A percentile compares a stretch with the other conserved stretches of the same genome.
phyloP scores from a whole-genome alignment of 2,888 invertebrate species.

The Marasmarcha lunaedactyla region DNA sequence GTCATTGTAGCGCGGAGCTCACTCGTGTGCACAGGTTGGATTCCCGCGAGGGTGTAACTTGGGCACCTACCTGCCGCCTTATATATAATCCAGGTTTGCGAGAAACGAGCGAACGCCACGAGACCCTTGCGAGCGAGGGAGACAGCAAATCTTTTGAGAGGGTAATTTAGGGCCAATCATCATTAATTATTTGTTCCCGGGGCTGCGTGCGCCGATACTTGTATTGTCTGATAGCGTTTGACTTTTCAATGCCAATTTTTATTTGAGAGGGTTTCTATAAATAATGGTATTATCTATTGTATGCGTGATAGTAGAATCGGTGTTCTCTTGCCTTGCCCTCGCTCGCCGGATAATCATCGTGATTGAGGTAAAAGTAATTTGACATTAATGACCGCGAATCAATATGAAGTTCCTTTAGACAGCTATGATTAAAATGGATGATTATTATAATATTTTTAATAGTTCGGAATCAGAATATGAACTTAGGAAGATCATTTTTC shows the following conservation, averaged over 20 bases:
- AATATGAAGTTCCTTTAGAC: too few species aligned
- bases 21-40: slow-evolving; percentile 40
- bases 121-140: slow-evolving; percentile 26
- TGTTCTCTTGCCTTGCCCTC: neutral
- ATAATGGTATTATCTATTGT: neutral
- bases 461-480: too few species aligned
- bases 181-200: slow-evolving; percentile 63
- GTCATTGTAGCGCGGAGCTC: slow-evolving; percentile 34
- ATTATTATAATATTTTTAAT: too few species aligned
- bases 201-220: slow-evolving; percentile 43
- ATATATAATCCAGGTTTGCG: slow-evolving; percentile 54
- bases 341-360: too few species aligned
- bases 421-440: too few species aligned
- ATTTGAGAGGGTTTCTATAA: slow-evolving; percentile 6
- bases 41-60: slow-evolving; percentile 51
- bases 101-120: slow-evolving; percentile 29
- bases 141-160: slow-evolving; percentile 41
- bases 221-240: slow-evolving; percentile 35
- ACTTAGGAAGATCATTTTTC: too few species aligned
- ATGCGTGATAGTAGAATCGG: neutral
- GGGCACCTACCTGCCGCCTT: slow-evolving; percentile 51
- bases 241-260: slow-evolving; percentile 16
- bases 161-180: slow-evolving; percentile 69
- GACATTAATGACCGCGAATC: too few species aligned
- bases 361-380: too few species aligned